Conservation (phyloP, 1,140 invertebrate species). For the Brachionus sp. region DNA sequence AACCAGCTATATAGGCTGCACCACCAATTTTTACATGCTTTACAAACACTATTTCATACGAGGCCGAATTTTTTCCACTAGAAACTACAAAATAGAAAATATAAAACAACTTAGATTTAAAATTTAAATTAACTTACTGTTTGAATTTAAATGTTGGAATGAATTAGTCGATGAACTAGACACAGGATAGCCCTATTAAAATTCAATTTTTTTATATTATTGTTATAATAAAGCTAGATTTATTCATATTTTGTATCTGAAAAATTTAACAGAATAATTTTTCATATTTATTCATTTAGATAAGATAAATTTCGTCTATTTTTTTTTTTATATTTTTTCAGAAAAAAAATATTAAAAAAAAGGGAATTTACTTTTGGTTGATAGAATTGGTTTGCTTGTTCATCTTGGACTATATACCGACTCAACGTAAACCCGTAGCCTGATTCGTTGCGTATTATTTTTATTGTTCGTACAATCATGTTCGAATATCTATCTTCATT, state of each 20-base stretch:
- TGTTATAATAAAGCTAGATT: neutral
- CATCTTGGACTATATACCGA: neutral
- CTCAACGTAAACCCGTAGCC: slow-evolving; percentile 41
- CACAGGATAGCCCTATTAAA: neutral
- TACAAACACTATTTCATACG: slow-evolving; percentile 34
- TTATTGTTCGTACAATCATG: neutral
- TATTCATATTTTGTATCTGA: neutral
- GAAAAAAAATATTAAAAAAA: neutral
- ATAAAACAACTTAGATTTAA: neutral
- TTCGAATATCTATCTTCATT: slow-evolving; percentile 5
- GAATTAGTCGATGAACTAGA: slow-evolving; percentile 1
- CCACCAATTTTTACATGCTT: slow-evolving; percentile 39
- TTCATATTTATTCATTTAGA: neutral
- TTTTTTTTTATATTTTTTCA: no score
- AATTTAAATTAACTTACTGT: neutral
- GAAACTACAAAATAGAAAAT: neutral
- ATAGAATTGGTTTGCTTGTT: slow-evolving; percentile 1
- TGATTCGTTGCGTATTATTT: slow-evolving; percentile 23
- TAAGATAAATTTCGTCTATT: no score
- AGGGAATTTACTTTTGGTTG: slow-evolving; percentile 1
- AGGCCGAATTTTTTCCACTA: neutral
- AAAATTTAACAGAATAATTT: neutral
- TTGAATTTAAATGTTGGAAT: slow-evolving; percentile 29
- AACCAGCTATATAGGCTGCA: slow-evolving; percentile 1
- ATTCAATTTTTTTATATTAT: neutral